Percentiles rank a stretch among this genome's conserved stretches.
phyloP scores from a whole-genome alignment of 2,113 vertebrate species.

The Xiphophorus couchianus region DNA sequence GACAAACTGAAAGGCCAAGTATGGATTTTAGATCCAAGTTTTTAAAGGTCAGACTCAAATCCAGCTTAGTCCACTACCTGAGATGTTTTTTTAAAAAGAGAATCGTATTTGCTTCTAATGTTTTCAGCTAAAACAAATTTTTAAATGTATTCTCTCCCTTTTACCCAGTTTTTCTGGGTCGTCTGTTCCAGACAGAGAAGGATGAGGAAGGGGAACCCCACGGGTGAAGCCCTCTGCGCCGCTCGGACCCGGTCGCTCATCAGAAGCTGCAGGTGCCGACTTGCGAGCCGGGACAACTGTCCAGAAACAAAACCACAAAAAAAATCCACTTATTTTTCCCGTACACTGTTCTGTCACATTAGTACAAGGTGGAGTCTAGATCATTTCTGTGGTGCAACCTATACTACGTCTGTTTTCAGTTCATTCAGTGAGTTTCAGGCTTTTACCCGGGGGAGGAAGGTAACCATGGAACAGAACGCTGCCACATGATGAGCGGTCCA shows the following conservation, averaged over 20 bases:
- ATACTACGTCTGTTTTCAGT: background rate
- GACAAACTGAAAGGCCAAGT: background rate
- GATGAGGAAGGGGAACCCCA: slow-evolving; percentile 73
- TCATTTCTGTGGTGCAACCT: background rate
- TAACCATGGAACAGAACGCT: slow-evolving; percentile 98
- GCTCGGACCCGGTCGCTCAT: slow-evolving; percentile 78
- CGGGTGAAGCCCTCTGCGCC: slow-evolving; percentile 81
- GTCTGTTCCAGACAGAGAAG: slow-evolving; percentile 80
- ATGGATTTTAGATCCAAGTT: background rate
- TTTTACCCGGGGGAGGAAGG: slow-evolving; percentile 91
- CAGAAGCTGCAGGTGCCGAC: slow-evolving; percentile 62
- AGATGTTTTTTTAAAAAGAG: background rate
- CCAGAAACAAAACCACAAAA: background rate
- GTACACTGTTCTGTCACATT: background rate
- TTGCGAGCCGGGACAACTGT: slow-evolving; percentile 89
- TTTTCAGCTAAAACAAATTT: background rate
- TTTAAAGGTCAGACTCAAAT: background rate
- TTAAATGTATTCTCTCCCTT: slow-evolving; percentile 14
- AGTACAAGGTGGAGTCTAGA: background rate
- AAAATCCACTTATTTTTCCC: background rate
- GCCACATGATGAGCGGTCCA: slow-evolving; percentile 96
- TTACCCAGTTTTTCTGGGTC: slow-evolving; percentile 84
- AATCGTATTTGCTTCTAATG: background rate
- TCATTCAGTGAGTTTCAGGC: background rate
- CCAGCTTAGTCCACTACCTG: background rate